Evolutionary conservation across 2,888 invertebrate species (phyloP), one percentile per base, ranked within the genome.

Genomic region (Abscondita cerata): DNA sequence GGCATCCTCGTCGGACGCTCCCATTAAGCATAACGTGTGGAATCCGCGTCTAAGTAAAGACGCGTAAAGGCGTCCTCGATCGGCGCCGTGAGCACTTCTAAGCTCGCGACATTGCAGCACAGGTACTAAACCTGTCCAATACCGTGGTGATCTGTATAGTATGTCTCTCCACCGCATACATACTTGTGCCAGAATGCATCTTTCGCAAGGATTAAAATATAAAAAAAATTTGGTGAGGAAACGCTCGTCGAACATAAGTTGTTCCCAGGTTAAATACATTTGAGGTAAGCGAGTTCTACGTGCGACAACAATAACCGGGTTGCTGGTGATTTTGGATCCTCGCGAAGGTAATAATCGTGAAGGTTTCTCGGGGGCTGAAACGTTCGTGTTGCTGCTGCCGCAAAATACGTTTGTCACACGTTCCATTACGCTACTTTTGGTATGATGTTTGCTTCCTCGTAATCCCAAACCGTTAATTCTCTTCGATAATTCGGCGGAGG

Each of bases 1-100:
- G 52, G 95, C 89, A 80, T 96, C 96, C 75, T 93, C 93, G 78
- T 96, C 96, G 11, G 90, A 89, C 25, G 95, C 95, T 8, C 93
- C 93, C 68, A 94, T 85, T 62, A 96, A 83, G 59, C 91, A 89
- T 11, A 96, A 83, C 2, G 92, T 90, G 74, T 94, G 93, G 76
- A 96, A 95, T 18, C 94, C 95, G 69, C 96, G 86, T 68, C 91
- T 84, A 60, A 95, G 87, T 68, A 96, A 83, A 51, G 93, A 92
- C 68, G 90, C 89, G 79, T 93, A 94, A 64, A 93, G 85, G 69
- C 90, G 78, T 82, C 83, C 83, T 73, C 82, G 77, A 72, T 86
- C 85, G 68, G 83, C 81, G 65, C 80, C 80, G 44, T 86, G 81
- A 76, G 88, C 83, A 40, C 84, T 83, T 51, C 93, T 85, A 65